Percentiles rank a stretch among this genome's conserved stretches.
Evolutionary conservation across 2,113 vertebrate genomes (phyloP).

Genomic region (Gallinago paraguaiae): DNA sequence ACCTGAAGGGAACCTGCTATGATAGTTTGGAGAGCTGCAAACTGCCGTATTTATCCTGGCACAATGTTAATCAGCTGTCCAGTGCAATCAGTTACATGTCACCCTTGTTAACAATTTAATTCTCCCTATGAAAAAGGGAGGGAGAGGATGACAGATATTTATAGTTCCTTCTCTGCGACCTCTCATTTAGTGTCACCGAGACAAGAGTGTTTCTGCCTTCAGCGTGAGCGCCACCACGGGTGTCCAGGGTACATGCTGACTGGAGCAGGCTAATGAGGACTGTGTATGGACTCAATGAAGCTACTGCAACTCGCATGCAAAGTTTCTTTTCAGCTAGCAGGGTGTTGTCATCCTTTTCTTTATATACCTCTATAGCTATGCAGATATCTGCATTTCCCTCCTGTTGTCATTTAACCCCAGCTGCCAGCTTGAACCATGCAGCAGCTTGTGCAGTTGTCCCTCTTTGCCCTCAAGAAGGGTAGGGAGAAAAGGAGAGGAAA

Average conservation of each 20-base stretch:
- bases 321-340: neutral
- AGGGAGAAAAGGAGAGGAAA: neutral
- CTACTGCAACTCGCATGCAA: accelerated
- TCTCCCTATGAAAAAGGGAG: neutral
- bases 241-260: neutral
- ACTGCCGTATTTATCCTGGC: constrained; percentile 21
- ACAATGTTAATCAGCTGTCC: constrained; percentile 37
- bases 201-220: neutral
- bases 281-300: neutral
- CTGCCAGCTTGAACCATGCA: neutral
- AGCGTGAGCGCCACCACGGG: neutral
- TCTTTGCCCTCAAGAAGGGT: neutral
- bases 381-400: neutral
- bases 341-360: neutral
- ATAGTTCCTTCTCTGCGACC: neutral
- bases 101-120: constrained; percentile 39
- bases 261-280: neutral
- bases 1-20: neutral
- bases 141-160: neutral
- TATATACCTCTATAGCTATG: neutral
- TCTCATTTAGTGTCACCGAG: neutral
- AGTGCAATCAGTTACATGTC: constrained; percentile 21
- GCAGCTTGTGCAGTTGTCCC: neutral
- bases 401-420: neutral
- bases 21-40: neutral